Evolutionary conservation across 2,113 vertebrate genomes (phyloP), one percentile per base, ranked within the genome.

Genomic region (Oncorhynchus tshawytscha): DNA sequence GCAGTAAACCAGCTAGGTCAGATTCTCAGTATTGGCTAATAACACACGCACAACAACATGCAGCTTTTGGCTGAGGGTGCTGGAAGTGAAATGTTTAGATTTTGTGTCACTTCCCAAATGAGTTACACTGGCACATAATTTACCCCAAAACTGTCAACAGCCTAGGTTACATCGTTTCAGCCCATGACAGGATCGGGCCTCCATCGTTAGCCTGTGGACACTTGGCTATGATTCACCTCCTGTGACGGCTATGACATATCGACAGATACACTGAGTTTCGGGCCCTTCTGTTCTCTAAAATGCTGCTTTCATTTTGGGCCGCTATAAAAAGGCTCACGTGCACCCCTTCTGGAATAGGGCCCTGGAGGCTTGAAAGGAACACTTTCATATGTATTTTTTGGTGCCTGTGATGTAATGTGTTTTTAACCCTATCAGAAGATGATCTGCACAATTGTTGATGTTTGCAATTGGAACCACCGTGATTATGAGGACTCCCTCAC

Each of bases 171-270:
- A 77, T 62, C n/a, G 31, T 48, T 75, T 78, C 82, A 29, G 51
- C 51, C 5, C 51, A 20, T 62, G 81, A 82, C 73, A 83, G 62
- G 65, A 18, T 2, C 24, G 75, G 86, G 83, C 84, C 84, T 75
- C 67, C 25, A 71, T 27, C 73, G 81, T 57, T 49, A 73, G 67
- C 64, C n/a, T 71, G 74, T 54, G 57, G 71, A 81, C 75, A 70
- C 82, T 84, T 82, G 86, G 86, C 85, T 75, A 76, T 86, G 88
- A 92, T 85, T 90, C 88, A 88, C 77, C 59, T 45, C 85, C 82
- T 82, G 88, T 81, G 18, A 84, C 87, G 89, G 76, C 78, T 83
- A 84, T 90, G 89, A 92, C 87, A 92, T 87, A 89, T 91, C 86
- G 87, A 88, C 88, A 89, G 88, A 85, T 85, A 87, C 89, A 82